phyloP scores from a whole-genome alignment of 2,113 vertebrate genomes.

The Anolis carolinensis region DNA sequence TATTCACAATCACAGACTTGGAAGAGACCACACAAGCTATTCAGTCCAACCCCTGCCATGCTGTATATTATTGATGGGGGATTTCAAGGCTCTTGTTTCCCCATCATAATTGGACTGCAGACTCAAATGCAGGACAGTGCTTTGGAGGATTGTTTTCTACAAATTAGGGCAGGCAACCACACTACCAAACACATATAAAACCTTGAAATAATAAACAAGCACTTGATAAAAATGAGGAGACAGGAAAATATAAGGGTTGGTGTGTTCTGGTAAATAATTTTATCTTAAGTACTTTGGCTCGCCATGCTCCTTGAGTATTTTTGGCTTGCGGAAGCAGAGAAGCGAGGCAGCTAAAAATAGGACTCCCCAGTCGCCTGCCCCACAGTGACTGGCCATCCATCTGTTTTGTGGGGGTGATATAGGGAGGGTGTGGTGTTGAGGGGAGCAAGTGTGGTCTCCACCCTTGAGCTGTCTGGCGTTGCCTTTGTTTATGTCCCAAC shows the following conservation, averaged over 20 bases:
- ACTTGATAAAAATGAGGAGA: background rate
- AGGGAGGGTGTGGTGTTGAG: slow-evolving; percentile 59
- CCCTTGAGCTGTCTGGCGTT: slow-evolving; percentile 62
- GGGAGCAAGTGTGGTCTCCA: slow-evolving; percentile 58
- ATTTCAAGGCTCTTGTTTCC: too few species aligned
- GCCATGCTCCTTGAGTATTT: slow-evolving; percentile 57
- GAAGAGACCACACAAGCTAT: too few species aligned
- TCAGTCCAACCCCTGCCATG: too few species aligned
- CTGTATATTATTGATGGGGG: too few species aligned
- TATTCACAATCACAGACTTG: too few species aligned
- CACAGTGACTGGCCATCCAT: slow-evolving; percentile 56
- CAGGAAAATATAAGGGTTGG: background rate
- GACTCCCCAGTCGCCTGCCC: slow-evolving; percentile 51
- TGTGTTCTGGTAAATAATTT: slow-evolving; percentile 28
- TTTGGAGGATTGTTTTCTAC: background rate
- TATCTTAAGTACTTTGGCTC: slow-evolving; percentile 57
- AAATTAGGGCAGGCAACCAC: background rate
- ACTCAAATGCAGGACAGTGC: background rate
- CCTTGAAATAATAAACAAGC: slow-evolving; percentile 18
- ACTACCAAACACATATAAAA: background rate
- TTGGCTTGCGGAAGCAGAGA: slow-evolving; percentile 62
- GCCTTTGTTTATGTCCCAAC: slow-evolving; percentile 70
- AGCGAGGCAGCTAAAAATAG: slow-evolving; percentile 67
- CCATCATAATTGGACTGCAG: background rate
- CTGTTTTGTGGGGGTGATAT: slow-evolving; percentile 52